A percentile compares a stretch with the other conserved stretches of the same genome.
Evolutionary conservation across 2,888 invertebrate genomes (phyloP).

Genomic region (Byasa hedistus): DNA sequence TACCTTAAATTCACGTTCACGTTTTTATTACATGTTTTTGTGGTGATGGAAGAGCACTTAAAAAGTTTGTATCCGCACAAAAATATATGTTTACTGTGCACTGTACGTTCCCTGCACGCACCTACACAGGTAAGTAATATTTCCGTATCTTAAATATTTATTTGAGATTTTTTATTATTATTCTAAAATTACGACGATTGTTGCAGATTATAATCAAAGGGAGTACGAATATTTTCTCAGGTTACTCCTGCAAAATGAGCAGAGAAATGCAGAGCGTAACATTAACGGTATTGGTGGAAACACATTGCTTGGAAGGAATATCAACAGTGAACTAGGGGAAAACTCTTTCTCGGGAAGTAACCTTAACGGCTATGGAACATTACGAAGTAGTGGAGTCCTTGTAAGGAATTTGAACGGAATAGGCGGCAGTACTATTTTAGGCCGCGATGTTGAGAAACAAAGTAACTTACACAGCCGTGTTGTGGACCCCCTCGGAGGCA

Average conservation of each 20-base stretch:
- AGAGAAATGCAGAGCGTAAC: slow-evolving; percentile 44
- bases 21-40: slow-evolving; percentile 28
- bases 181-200: slow-evolving; percentile 36
- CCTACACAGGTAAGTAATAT: slow-evolving; percentile 36
- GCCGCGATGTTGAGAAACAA: slow-evolving; percentile 37
- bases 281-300: slow-evolving; percentile 43
- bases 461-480: slow-evolving; percentile 39
- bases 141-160: slow-evolving; percentile 11
- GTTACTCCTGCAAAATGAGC: slow-evolving; percentile 56
- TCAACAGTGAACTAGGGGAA: slow-evolving; percentile 46
- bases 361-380: slow-evolving; percentile 40
- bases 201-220: slow-evolving; percentile 63
- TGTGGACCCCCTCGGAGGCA: slow-evolving; percentile 58
- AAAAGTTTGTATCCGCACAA: slow-evolving; percentile 36
- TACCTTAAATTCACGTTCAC: slow-evolving; percentile 18
- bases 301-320: slow-evolving; percentile 44
- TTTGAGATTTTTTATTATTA: slow-evolving; percentile 3
- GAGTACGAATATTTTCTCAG: slow-evolving; percentile 59
- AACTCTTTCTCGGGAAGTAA: slow-evolving; percentile 48
- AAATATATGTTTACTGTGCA: slow-evolving; percentile 32
- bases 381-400: slow-evolving; percentile 43
- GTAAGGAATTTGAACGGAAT: slow-evolving; percentile 35
- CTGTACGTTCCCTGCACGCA: slow-evolving; percentile 33
- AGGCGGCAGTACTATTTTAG: slow-evolving; percentile 38
- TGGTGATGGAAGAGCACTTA: slow-evolving; percentile 38